Conservation (phyloP, 2,797 vertebrate species). For the Sebastes jordani region DNA sequence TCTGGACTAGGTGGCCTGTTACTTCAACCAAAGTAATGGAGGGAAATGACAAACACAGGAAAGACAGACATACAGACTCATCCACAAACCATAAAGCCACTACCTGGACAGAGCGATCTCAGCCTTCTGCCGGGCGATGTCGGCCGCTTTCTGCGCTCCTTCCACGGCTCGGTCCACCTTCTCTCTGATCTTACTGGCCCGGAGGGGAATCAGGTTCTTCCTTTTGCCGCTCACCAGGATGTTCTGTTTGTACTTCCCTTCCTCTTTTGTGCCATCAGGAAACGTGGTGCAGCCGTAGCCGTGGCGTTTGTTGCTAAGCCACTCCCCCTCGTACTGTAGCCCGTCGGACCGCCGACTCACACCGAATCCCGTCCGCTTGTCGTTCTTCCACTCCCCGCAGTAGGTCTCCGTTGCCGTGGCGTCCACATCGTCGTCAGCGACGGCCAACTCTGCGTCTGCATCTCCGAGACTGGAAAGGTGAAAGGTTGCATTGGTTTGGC, state of each 20-base stretch:
- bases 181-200: conserved; percentile 97
- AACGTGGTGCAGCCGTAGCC: conserved; percentile 98
- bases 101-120: conserved; percentile 97
- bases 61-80: background rate
- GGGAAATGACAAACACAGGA: background rate
- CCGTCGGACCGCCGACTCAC: conserved; percentile 94
- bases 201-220: conserved; percentile 96
- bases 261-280: conserved; percentile 96
- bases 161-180: conserved; percentile 96
- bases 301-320: conserved; percentile 95
- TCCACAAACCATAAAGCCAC: background rate
- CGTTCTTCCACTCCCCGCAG: conserved; percentile 95
- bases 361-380: conserved; percentile 94
- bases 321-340: conserved; percentile 95
- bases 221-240: conserved; percentile 95
- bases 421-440: conserved; percentile 92
- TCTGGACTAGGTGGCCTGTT: no score
- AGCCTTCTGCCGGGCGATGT: conserved; percentile 93
- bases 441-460: conserved; percentile 90
- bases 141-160: conserved; percentile 89
- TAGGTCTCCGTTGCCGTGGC: conserved; percentile 97
- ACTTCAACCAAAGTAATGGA: background rate
- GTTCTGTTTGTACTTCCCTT: conserved; percentile 99
- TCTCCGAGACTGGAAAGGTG: conserved; percentile 88
- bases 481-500: conserved; percentile 6